These are phyloP conservation scores for Hemibagrus guttatus DNA, from an alignment of 2,797 vertebrate genomes.

Conservation along the genomic window DNA sequence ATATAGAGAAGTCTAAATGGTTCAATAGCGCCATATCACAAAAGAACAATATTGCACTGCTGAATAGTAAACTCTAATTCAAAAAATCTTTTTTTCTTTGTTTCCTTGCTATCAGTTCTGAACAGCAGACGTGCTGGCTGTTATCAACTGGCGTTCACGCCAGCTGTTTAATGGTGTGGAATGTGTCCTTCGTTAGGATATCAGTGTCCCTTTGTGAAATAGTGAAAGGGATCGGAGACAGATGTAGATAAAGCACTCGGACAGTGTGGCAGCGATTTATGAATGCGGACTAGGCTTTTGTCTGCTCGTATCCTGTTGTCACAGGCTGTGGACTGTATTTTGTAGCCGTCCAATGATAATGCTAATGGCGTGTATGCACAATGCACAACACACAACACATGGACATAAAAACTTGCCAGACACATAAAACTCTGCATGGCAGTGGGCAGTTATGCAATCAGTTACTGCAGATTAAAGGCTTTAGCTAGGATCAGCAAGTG, in stretches of 20 bases:
- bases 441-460: slow-evolving; percentile 65
- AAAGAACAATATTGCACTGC: neutral
- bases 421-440: slow-evolving; percentile 25
- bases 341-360: slow-evolving; percentile 64
- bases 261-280: slow-evolving; percentile 58
- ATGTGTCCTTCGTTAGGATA: slow-evolving; percentile 43
- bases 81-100: neutral
- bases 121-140: slow-evolving; percentile 16
- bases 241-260: slow-evolving; percentile 45
- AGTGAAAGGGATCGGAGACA: slow-evolving; percentile 36
- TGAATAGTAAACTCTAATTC: neutral
- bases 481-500: slow-evolving; percentile 59
- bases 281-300: slow-evolving; percentile 29
- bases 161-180: slow-evolving; percentile 38
- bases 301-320: slow-evolving; percentile 34
- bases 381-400: slow-evolving; percentile 26
- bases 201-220: slow-evolving; percentile 50
- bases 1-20: neutral
- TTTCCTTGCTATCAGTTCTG: slow-evolving; percentile 30
- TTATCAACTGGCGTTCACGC: slow-evolving; percentile 17
- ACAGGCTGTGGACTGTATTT: slow-evolving; percentile 43
- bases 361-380: slow-evolving; percentile 27
- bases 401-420: slow-evolving; percentile 37
- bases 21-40: neutral
- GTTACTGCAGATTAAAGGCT: slow-evolving; percentile 69